These are phyloP conservation scores for Sinocyclocheilus anophthalmus DNA, from an alignment of 2,113 vertebrate genomes.

Conservation along the genomic window DNA sequence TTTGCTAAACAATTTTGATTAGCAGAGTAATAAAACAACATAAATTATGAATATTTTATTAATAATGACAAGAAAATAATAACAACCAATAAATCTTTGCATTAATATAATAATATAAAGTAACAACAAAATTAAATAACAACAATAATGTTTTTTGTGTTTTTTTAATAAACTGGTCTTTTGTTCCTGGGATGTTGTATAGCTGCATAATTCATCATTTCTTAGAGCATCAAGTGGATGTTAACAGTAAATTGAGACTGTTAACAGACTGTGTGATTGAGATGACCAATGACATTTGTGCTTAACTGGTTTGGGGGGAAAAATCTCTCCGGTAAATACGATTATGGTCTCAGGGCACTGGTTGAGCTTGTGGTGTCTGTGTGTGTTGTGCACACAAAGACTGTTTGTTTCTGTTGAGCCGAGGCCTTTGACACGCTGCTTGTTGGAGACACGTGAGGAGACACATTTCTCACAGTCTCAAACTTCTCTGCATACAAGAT, in stretches of 20 bases:
- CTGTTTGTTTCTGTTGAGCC: constrained; percentile 34
- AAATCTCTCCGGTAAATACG: not conserved
- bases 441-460: not conserved
- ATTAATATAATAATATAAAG: too few relatives aligned
- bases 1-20: not conserved
- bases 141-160: too few relatives aligned
- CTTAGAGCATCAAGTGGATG: too few relatives aligned
- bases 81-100: too few relatives aligned
- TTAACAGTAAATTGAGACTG: too few relatives aligned
- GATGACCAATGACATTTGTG: not conserved
- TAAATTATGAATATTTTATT: too few relatives aligned
- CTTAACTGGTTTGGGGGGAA: not conserved
- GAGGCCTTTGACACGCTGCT: not conserved
- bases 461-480: not conserved
- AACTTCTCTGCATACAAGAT: not conserved
- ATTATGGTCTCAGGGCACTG: not conserved
- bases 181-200: too few relatives aligned
- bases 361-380: constrained; percentile 8
- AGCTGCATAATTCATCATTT: too few relatives aligned
- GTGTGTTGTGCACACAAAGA: constrained; percentile 42
- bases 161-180: too few relatives aligned
- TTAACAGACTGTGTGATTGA: not conserved
- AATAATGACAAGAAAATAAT: too few relatives aligned
- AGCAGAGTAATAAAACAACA: too few relatives aligned
- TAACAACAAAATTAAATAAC: too few relatives aligned